These are phyloP conservation scores for Nasonia oneida DNA, from an alignment of 2,888 invertebrate species.

Conservation along the genomic window DNA sequence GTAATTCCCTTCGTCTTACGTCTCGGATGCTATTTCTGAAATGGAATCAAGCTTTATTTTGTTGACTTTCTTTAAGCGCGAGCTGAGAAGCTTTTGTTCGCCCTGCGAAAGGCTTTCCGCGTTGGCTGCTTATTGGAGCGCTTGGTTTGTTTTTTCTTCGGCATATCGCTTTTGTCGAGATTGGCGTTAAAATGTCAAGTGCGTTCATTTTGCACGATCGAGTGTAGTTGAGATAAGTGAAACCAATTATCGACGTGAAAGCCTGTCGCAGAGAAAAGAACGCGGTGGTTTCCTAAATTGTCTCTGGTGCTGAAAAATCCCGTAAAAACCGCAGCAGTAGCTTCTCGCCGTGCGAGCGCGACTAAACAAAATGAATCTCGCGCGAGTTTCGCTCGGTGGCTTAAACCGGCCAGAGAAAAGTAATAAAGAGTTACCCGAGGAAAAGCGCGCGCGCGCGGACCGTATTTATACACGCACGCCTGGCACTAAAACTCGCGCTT, in stretches of 20 bases:
- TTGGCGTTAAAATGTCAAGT: too few species aligned
- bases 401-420: background rate
- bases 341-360: background rate
- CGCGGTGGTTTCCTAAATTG: constrained; percentile 29
- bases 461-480: background rate
- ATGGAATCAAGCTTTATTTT: constrained; percentile 16
- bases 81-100: constrained; percentile 16
- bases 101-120: background rate
- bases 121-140: background rate
- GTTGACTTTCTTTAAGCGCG: background rate
- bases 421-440: background rate
- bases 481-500: background rate
- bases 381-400: background rate
- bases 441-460: background rate
- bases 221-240: too few species aligned
- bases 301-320: constrained; percentile 8
- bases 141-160: background rate
- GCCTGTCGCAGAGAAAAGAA: background rate
- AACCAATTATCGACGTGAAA: background rate
- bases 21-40: constrained; percentile 24
- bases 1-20: constrained; percentile 13
- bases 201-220: too few species aligned
- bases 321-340: background rate
- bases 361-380: constrained; percentile 41
- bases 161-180: too few species aligned